These are phyloP conservation scores for Cheilosia vulpina DNA, from an alignment of 2,888 invertebrate species.

Conservation along the genomic window DNA sequence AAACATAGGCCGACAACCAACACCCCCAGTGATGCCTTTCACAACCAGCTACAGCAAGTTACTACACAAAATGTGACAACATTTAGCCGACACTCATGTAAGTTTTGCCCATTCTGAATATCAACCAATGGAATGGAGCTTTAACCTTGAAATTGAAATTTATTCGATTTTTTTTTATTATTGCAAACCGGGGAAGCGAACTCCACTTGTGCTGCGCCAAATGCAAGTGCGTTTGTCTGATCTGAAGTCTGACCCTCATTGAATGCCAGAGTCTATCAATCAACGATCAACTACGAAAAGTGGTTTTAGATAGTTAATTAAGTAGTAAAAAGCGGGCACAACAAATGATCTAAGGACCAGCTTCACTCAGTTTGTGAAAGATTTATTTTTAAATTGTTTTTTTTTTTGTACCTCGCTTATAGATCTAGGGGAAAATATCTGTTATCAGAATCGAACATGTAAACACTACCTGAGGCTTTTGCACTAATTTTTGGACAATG, in stretches of 20 bases:
- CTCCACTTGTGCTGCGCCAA: background rate
- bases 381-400: no score
- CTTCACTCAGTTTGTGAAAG: no score
- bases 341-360: no score
- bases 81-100: constrained; percentile 5
- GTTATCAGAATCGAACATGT: no score
- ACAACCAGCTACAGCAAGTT: background rate
- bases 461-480: no score
- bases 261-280: constrained; percentile 55
- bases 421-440: no score
- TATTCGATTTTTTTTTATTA: constrained; percentile 34
- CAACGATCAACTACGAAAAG: constrained; percentile 26
- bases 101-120: constrained; percentile 8
- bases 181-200: constrained; percentile 45
- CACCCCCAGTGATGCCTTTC: constrained; percentile 13
- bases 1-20: background rate
- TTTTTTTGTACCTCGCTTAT: no score
- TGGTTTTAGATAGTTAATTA: background rate
- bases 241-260: constrained; percentile 20
- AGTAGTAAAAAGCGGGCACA: no score
- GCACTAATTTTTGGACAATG: no score
- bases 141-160: constrained; percentile 53
- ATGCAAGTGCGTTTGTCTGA: constrained; percentile 40
- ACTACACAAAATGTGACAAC: constrained; percentile 15
- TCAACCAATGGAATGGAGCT: constrained; percentile 24